Conservation (phyloP, 2,797 vertebrate species). For the Coranthus polyacanthus region DNA sequence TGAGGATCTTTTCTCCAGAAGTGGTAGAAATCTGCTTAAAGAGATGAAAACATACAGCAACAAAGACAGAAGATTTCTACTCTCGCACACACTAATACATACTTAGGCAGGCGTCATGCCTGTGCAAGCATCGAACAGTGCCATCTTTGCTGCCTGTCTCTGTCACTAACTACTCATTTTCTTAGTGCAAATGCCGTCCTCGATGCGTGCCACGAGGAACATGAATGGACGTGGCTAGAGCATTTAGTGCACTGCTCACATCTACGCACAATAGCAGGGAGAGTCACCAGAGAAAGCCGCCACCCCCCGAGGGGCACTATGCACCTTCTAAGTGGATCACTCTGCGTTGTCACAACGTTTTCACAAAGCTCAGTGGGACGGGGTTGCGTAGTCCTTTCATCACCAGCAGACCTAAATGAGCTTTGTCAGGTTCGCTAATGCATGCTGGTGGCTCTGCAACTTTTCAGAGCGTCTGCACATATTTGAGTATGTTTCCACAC, state of each 20-base stretch:
- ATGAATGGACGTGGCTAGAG: conserved; percentile 34
- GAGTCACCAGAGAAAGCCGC: conserved; percentile 55
- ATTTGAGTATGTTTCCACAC: conserved; percentile 1
- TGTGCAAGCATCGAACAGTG: conserved; percentile 10
- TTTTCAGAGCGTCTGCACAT: conserved; percentile 47
- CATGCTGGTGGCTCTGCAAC: conserved; percentile 69
- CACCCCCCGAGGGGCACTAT: conserved; percentile 71
- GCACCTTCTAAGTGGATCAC: conserved; percentile 81
- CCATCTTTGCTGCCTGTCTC: conserved; percentile 10
- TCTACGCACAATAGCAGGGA: conserved; percentile 42
- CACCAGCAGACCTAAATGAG: conserved; percentile 76
- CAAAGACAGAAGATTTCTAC: too few relatives aligned
- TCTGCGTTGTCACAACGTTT: conserved; percentile 83
- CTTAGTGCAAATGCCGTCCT: neutral
- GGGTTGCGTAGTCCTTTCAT: conserved; percentile 79
- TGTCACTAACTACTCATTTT: neutral
- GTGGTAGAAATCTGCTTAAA: too few relatives aligned
- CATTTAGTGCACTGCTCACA: conserved; percentile 48
- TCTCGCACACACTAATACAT: too few relatives aligned
- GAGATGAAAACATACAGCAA: too few relatives aligned
- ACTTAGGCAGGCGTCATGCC: too few relatives aligned
- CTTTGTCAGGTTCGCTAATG: conserved; percentile 83
- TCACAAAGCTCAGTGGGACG: conserved; percentile 70
- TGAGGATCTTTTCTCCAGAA: too few relatives aligned
- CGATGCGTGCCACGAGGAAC: conserved; percentile 19